A percentile compares a stretch with the other conserved stretches of the same genome.
Conservation (phyloP, 2,113 vertebrate species). For the Bettongia penicillata region DNA sequence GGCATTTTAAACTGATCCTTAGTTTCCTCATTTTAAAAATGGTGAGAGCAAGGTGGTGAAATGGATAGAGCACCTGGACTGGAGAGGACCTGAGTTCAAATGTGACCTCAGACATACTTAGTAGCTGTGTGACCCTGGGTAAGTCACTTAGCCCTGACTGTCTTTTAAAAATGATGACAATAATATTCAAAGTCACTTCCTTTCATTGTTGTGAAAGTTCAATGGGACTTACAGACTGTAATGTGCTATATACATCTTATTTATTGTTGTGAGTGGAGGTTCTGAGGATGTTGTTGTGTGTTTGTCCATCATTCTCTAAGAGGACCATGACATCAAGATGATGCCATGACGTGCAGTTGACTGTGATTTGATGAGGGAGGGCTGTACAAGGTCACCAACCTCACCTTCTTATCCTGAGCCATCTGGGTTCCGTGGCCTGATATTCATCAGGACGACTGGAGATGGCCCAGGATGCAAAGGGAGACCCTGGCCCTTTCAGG, state of each 20-base stretch:
- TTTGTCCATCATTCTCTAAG: no score
- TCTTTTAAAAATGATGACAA: not conserved
- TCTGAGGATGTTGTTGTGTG: not conserved
- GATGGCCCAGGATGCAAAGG: no score
- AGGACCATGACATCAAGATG: no score
- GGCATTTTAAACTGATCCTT: not conserved
- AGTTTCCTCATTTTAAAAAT: not conserved
- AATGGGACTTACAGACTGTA: not conserved
- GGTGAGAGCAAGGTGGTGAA: not conserved
- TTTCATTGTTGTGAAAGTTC: not conserved
- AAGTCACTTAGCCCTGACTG: not conserved
- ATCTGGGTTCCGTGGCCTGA: no score
- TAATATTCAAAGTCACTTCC: not conserved
- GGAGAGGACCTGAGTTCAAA: not conserved
- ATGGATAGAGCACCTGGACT: not conserved
- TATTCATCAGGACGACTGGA: no score
- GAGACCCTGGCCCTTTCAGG: no score
- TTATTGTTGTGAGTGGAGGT: not conserved
- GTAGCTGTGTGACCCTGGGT: not conserved
- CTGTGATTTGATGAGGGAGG: no score
- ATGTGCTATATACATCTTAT: not conserved
- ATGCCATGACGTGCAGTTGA: no score
- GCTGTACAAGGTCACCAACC: no score
- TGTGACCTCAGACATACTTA: not conserved
- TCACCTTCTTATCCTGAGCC: no score